Evolutionary conservation across 2,113 vertebrate genomes (phyloP).

Genomic region (Tragulus kanchil): DNA sequence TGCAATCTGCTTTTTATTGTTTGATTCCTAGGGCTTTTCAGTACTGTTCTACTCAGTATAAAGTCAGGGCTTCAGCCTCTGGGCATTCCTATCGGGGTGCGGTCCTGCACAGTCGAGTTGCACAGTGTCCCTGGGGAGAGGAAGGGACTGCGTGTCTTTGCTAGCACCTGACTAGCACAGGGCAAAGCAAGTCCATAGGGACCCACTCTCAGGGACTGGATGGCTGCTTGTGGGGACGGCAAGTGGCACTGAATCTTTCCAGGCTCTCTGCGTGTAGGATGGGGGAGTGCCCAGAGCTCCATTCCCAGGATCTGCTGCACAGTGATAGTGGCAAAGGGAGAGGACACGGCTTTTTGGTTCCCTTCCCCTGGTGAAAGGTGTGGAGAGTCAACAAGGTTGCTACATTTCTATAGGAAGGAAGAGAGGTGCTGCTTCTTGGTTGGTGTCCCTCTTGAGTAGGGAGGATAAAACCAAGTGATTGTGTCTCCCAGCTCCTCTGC

Average conservation of each 20-base stretch:
- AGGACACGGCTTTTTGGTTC: not conserved
- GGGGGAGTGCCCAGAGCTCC: fast-evolving
- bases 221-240: fast-evolving
- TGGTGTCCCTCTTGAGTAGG: not conserved
- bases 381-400: not conserved
- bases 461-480: not conserved
- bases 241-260: not conserved
- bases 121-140: not conserved
- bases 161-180: not conserved
- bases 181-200: not conserved
- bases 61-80: not conserved
- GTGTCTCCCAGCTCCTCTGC: not conserved
- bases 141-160: not conserved
- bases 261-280: too few species aligned
- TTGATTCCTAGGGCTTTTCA: not conserved
- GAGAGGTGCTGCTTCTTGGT: not conserved
- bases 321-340: not conserved
- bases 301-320: not conserved
- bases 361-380: not conserved
- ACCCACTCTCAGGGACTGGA: not conserved
- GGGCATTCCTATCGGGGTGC: not conserved
- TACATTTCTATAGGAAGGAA: not conserved
- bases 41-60: not conserved
- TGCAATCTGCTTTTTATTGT: fast-evolving
- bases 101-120: not conserved